phyloP scores from a whole-genome alignment of 1,140 invertebrate species.

The Aphaenogaster floridana region DNA sequence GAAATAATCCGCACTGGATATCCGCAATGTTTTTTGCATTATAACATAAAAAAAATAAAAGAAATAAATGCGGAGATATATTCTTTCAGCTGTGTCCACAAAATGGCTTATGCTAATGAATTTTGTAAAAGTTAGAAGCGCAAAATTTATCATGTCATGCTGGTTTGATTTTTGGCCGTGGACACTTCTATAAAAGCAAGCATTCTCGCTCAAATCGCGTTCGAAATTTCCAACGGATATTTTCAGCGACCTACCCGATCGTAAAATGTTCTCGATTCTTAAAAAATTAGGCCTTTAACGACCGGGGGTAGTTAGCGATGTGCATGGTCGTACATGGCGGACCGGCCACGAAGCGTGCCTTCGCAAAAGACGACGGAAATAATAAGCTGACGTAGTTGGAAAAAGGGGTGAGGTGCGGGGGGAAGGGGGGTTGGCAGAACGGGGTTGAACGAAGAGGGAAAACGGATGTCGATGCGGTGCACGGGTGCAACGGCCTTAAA shows the following conservation, averaged over 20 bases:
- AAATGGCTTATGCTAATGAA: not conserved
- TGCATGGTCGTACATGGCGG: not conserved
- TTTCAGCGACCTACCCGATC: not conserved
- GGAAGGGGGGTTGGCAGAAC: not conserved
- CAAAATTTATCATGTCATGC: not conserved
- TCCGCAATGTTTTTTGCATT: not conserved
- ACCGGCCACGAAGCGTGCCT: constrained; percentile 41
- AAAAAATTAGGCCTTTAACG: constrained; percentile 31
- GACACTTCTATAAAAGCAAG: not conserved
- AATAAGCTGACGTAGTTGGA: constrained; percentile 56
- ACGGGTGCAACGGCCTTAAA: constrained; percentile 79
- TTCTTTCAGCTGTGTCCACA: not conserved
- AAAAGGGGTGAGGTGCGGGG: not conserved
- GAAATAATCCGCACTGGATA: constrained; percentile 2
- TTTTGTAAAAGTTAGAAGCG: not conserved
- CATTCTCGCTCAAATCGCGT: not conserved
- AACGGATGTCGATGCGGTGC: constrained; percentile 41
- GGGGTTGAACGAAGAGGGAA: constrained; percentile 9
- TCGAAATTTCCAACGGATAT: not conserved
- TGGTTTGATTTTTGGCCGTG: not conserved
- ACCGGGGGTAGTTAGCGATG: constrained; percentile 14
- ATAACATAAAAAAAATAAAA: not conserved
- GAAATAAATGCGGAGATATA: no score
- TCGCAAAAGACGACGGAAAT: constrained; percentile 62
- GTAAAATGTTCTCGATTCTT: constrained; percentile 10